These are phyloP conservation scores for Tachypleus tridentatus DNA, from an alignment of 1,140 invertebrate species.

Conservation along the genomic window DNA sequence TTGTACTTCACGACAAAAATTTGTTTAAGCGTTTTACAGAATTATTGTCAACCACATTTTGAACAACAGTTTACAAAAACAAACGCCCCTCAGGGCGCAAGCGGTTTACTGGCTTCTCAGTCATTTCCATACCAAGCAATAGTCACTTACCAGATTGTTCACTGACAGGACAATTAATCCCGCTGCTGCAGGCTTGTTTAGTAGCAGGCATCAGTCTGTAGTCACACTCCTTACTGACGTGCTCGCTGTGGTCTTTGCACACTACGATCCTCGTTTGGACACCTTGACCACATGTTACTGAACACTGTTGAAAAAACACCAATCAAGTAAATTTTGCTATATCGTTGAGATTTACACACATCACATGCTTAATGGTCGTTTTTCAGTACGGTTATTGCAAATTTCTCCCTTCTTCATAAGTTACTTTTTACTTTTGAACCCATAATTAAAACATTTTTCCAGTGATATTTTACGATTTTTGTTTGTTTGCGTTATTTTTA, in stretches of 20 bases:
- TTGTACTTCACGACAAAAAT: no score
- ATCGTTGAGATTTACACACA: background rate
- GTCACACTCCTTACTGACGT: slow-evolving; percentile 42
- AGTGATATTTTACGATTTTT: background rate
- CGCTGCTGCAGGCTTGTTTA: slow-evolving; percentile 42
- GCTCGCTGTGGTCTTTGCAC: slow-evolving; percentile 47
- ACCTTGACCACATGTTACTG: slow-evolving; percentile 67
- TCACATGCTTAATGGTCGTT: background rate
- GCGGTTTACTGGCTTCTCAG: background rate
- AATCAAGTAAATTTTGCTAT: slow-evolving; percentile 21
- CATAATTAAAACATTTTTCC: background rate
- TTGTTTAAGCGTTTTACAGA: no score
- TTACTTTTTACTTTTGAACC: background rate
- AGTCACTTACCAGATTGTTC: background rate
- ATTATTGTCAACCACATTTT: no score
- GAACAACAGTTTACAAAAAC: background rate
- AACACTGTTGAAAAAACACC: slow-evolving; percentile 49
- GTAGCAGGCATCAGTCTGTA: slow-evolving; percentile 41
- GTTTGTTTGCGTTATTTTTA: background rate
- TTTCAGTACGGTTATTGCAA: background rate
- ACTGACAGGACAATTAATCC: background rate
- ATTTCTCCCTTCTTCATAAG: background rate
- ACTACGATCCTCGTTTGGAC: slow-evolving; percentile 67
- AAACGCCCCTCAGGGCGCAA: background rate
- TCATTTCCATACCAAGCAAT: background rate